Conservation (phyloP, 2,797 vertebrate genomes). For the Corythornis leucogaster region DNA sequence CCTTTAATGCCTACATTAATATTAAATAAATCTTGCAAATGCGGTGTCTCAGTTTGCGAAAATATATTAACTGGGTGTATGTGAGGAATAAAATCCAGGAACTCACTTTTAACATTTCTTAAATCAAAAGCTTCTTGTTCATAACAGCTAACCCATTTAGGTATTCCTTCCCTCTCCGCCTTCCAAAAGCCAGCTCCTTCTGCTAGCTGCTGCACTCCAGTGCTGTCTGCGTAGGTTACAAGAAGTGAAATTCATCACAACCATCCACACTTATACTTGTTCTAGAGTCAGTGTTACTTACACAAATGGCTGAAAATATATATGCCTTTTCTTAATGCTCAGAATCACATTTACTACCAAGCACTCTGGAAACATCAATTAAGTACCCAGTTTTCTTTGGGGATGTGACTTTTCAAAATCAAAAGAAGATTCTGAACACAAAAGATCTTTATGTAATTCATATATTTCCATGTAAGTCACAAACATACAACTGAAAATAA, state of each 20-base stretch:
- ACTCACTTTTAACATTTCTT: slow-evolving; percentile 57
- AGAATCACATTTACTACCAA: not conserved
- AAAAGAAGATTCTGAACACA: not conserved
- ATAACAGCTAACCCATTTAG: slow-evolving; percentile 65
- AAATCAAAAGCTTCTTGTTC: slow-evolving; percentile 73
- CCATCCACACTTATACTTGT: not conserved
- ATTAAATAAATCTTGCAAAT: slow-evolving; percentile 52
- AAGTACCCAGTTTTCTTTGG: not conserved
- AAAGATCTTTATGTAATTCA: not conserved
- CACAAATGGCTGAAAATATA: not conserved
- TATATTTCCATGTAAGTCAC: not conserved
- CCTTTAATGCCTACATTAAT: slow-evolving; percentile 37
- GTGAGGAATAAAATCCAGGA: slow-evolving; percentile 59
- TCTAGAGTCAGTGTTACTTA: not conserved
- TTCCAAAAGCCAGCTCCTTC: not conserved
- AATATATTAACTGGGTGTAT: slow-evolving; percentile 59
- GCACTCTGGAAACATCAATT: not conserved
- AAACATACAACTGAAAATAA: not conserved
- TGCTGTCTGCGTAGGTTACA: not conserved
- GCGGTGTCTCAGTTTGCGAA: slow-evolving; percentile 15
- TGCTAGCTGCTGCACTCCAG: slow-evolving; percentile 39
- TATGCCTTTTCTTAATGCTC: not conserved
- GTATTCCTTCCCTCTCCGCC: slow-evolving; percentile 10
- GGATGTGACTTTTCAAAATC: not conserved
- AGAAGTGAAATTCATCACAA: not conserved